Evolutionary conservation across 1,140 invertebrate species (phyloP), one percentile per base, ranked within the genome.

Genomic region (Mycetomoellerius zeteki): DNA sequence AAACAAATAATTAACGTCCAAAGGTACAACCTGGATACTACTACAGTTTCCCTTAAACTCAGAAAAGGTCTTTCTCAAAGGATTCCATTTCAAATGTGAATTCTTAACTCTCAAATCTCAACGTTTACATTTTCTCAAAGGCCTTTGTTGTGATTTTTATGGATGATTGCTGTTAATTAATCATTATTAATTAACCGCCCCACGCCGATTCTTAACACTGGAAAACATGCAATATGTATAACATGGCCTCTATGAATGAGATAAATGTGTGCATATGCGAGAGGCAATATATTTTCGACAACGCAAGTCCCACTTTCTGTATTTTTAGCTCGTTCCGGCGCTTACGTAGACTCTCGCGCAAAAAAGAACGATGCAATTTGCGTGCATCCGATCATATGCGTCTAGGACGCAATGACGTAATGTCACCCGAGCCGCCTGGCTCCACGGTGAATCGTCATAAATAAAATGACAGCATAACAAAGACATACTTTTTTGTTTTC

Each of bases 291-390:
- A 81, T 81, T 71, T 81, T 81, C 5, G 33, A 71, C 50, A 37
- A 67, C 7, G 33, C n/a, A 7, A 50, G 12, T 50, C 27, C 58
- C 60, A 76, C 24, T 65, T 85, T 67, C 14, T 19, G 27, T 76
- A 85, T 85, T 76, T 85, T 77, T 76, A 85, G 47, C 12, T 14
- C 16, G 24, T 43, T 16, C 5, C 43, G 12, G 62, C 54, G 69
- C 71, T 76, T 62, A 85, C 71, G 56, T 62, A 76, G 37, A 12
- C 21, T 24, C 14, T 54, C 21, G 56, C n/a, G 37, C 19, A 56
- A 73, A 60, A 84, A 50, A 76, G 81, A 54, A 62, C 54, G 81
- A 60, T 75, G 37, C 21, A 52, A 62, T 76, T 84, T 47, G 54
- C 37, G 14, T 24, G 54, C n/a, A 37, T 84, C 24, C 21, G 21